Conservation (phyloP, 2,113 vertebrate genomes). For the Calyptommatus sinebrachiatus region DNA sequence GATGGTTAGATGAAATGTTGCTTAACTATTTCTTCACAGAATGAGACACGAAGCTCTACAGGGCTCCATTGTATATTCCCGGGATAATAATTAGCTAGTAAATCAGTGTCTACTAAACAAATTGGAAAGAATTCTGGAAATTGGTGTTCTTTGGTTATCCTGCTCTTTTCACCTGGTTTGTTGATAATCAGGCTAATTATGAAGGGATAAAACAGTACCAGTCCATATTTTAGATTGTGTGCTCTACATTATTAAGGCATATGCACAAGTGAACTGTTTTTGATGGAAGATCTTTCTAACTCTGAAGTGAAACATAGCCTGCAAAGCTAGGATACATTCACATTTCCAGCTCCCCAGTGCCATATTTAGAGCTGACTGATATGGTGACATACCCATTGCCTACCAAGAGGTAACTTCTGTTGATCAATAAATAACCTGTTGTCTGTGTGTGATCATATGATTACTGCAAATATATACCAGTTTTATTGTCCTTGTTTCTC, state of each 20-base stretch:
- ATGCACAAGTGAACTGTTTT: not conserved
- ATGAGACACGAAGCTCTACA: no score
- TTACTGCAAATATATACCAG: not conserved
- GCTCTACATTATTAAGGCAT: not conserved
- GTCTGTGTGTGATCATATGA: not conserved
- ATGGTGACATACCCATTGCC: not conserved
- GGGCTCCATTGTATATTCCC: no score
- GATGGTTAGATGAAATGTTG: no score
- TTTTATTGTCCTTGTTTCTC: conserved; percentile 30
- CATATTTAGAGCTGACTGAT: not conserved
- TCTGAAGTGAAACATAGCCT: conserved; percentile 28
- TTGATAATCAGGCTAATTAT: conserved; percentile 14
- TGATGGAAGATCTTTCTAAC: not conserved
- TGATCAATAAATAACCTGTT: conserved; percentile 2
- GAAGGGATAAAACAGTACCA: not conserved
- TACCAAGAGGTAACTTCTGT: not conserved
- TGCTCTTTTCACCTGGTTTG: no score
- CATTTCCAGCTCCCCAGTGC: not conserved
- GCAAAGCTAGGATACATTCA: not conserved
- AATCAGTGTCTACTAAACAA: no score
- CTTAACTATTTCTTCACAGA: no score
- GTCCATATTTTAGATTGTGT: conserved; percentile 4
- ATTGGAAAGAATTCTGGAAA: no score
- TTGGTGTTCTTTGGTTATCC: no score
- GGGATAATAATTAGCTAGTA: no score